These are phyloP conservation scores for Stegastes partitus DNA, from an alignment of 2,113 vertebrate species.

Conservation along the genomic window DNA sequence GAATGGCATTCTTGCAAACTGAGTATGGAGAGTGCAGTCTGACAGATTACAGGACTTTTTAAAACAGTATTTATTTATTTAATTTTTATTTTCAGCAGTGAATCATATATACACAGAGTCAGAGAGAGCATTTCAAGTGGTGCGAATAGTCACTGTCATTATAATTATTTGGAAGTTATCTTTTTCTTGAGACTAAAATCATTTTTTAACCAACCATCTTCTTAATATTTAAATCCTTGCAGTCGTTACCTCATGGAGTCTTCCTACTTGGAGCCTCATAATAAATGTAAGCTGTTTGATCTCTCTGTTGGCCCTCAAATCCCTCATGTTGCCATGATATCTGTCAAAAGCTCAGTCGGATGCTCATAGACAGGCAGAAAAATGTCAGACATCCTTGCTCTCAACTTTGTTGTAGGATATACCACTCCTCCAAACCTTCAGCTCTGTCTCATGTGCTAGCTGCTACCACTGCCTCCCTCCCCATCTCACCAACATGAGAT, in stretches of 20 bases:
- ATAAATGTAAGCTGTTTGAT: conserved; percentile 60
- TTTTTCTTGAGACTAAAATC: conserved; percentile 40
- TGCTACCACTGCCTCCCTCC: not conserved
- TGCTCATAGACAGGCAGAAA: not conserved
- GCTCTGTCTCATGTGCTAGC: conserved; percentile 4
- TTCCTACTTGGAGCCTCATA: conserved; percentile 42
- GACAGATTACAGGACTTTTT: conserved; percentile 11
- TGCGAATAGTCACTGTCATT: conserved; percentile 2
- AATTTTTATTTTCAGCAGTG: conserved; percentile 1
- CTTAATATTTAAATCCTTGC: conserved; percentile 30
- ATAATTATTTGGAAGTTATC: not conserved
- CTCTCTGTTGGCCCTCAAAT: conserved; percentile 37
- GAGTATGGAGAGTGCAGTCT: not conserved
- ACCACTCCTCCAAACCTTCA: not conserved
- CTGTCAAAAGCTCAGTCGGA: conserved; percentile 43
- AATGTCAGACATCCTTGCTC: not conserved
- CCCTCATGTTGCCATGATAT: conserved; percentile 21
- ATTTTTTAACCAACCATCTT: not conserved
- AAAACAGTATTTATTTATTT: not conserved
- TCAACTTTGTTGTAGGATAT: conserved; percentile 5
- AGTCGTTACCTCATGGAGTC: conserved; percentile 10
- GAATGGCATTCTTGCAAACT: not conserved
- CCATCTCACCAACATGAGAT: too few species aligned
- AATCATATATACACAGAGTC: not conserved
- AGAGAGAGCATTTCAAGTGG: not conserved